A percentile compares a stretch with the other conserved stretches of the same genome.
Evolutionary conservation across 1,140 invertebrate genomes (phyloP).

Genomic region (Drosophila funebris): DNA sequence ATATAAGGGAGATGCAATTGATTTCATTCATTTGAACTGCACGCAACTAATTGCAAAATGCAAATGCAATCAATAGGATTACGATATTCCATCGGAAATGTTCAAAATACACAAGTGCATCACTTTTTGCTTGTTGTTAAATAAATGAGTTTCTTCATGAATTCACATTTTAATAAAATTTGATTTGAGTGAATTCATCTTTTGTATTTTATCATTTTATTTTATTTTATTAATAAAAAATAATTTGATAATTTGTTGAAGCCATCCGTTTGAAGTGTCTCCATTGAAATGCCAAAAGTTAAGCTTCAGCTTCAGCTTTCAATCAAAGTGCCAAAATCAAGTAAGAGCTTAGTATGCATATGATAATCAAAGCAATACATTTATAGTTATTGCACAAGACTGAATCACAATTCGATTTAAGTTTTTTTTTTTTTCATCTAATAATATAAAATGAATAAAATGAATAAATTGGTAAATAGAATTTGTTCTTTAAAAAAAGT

Average conservation of each 20-base stretch:
- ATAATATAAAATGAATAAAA: no score
- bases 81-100: neutral
- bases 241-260: neutral
- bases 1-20: slow-evolving; percentile 42
- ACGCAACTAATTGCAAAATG: slow-evolving; percentile 42
- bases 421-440: no score
- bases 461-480: no score
- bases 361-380: neutral
- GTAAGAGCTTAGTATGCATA: neutral
- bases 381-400: neutral
- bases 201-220: no score
- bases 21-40: slow-evolving; percentile 30
- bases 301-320: neutral
- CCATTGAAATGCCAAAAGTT: neutral
- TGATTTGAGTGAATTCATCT: neutral
- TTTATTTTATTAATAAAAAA: neutral
- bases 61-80: slow-evolving; percentile 45
- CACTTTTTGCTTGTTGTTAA: neutral
- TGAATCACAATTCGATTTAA: no score
- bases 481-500: no score
- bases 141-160: neutral
- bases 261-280: neutral
- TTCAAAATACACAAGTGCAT: neutral
- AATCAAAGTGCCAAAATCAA: neutral
- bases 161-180: neutral